These are phyloP conservation scores for Branchellion lobata DNA, from an alignment of 2,888 invertebrate genomes.

Conservation along the genomic window DNA sequence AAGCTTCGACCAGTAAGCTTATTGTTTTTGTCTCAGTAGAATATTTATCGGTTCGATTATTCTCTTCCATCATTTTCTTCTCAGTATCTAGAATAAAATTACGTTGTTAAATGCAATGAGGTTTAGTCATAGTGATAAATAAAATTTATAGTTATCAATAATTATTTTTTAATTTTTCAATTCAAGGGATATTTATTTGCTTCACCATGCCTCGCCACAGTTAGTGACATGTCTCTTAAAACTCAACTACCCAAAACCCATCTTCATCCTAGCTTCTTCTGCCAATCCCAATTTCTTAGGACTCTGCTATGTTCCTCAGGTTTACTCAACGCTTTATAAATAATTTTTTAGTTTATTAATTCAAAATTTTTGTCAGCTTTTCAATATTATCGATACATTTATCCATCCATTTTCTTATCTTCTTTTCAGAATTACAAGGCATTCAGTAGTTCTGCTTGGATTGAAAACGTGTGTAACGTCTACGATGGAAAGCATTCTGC, in stretches of 20 bases:
- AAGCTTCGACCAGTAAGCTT: no score
- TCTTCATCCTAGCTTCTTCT: background rate
- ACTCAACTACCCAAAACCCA: background rate
- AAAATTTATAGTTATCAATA: background rate
- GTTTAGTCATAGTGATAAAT: no score
- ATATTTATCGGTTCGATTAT: no score
- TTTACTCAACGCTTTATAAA: background rate
- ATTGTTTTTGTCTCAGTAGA: no score
- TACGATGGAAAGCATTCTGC: conserved; percentile 43
- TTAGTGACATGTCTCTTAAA: background rate
- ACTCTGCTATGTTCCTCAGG: conserved; percentile 7
- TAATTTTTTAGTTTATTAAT: no score
- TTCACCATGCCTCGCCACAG: background rate
- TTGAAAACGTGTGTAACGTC: conserved; percentile 38
- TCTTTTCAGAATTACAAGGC: background rate
- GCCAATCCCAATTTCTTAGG: conserved; percentile 4
- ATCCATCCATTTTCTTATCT: background rate
- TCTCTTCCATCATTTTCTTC: background rate
- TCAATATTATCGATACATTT: no score
- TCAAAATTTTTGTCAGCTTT: no score
- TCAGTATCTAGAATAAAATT: no score
- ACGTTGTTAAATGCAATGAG: no score
- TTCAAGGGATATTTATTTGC: background rate
- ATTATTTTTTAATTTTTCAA: background rate
- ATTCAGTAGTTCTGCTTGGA: conserved; percentile 42